Percentiles rank a stretch among this genome's conserved stretches.
Evolutionary conservation across 2,888 invertebrate species (phyloP).

Genomic region (Limnephilus marmoratus): DNA sequence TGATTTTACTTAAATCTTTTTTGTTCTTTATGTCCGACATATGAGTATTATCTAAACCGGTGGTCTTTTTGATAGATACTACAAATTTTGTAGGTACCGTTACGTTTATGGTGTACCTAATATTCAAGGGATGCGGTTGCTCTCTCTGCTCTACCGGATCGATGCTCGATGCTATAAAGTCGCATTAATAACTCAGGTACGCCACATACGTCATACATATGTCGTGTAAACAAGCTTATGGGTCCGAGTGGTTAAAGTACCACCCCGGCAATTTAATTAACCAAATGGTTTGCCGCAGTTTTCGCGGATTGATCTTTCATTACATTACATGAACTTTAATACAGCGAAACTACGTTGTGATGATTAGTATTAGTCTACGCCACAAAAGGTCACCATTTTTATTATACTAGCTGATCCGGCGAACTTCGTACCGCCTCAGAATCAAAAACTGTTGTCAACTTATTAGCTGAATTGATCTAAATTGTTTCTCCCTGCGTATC

Average conservation of each 20-base stretch:
- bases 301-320: neutral
- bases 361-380: neutral
- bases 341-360: neutral
- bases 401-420: too few species aligned
- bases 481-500: too few species aligned
- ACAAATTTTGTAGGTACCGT: neutral
- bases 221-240: too few species aligned
- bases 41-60: neutral
- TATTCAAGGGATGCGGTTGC: neutral
- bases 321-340: too few species aligned
- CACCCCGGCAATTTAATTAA: neutral
- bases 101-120: neutral
- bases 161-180: neutral
- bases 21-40: too few species aligned
- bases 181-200: neutral
- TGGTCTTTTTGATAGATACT: neutral
- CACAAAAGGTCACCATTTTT: neutral
- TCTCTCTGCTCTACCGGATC: neutral
- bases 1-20: too few species aligned
- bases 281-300: neutral
- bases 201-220: too few species aligned
- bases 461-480: too few species aligned
- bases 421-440: too few species aligned
- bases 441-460: too few species aligned
- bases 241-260: neutral